Conservation (phyloP, 1,140 invertebrate species). For the Drosophila virilis region DNA sequence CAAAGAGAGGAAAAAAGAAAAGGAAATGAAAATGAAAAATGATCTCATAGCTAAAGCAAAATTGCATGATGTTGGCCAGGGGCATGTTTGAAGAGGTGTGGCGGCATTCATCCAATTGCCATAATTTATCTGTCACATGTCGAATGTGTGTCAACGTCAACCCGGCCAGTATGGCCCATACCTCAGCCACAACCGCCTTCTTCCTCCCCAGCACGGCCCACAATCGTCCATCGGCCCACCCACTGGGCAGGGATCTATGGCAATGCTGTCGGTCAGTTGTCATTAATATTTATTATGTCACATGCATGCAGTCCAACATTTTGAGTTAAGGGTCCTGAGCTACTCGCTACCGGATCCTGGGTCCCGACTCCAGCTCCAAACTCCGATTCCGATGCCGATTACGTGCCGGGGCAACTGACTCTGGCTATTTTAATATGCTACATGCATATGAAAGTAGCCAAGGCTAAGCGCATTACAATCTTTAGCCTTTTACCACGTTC, state of each 20-base stretch:
- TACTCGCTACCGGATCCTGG: slow-evolving; percentile 14
- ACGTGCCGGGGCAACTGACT: slow-evolving; percentile 46
- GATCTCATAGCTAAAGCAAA: slow-evolving; percentile 57
- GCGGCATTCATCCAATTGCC: slow-evolving; percentile 68
- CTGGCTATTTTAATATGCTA: slow-evolving; percentile 60
- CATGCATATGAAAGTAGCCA: slow-evolving; percentile 53
- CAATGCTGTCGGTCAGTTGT: slow-evolving; percentile 62
- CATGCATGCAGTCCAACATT: slow-evolving; percentile 56
- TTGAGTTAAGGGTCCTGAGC: slow-evolving; percentile 26
- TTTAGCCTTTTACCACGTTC: slow-evolving; percentile 7
- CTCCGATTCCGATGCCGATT: slow-evolving; percentile 26
- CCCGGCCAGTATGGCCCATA: background rate
- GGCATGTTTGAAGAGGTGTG: slow-evolving; percentile 55
- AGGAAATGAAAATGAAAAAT: slow-evolving; percentile 70
- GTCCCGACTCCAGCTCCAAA: slow-evolving; percentile 17
- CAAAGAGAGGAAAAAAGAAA: background rate
- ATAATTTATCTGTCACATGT: slow-evolving; percentile 83
- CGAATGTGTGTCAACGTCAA: slow-evolving; percentile 78
- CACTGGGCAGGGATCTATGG: slow-evolving; percentile 49
- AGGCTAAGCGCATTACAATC: slow-evolving; percentile 18
- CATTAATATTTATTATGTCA: slow-evolving; percentile 82
- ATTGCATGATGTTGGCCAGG: slow-evolving; percentile 36
- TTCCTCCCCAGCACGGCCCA: slow-evolving; percentile 1
- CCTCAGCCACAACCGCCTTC: slow-evolving; percentile 5
- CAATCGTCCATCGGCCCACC: slow-evolving; percentile 40